Base-by-base conservation (phyloP, 1,140 invertebrate species). In the Drosophila sucinea region DNA sequence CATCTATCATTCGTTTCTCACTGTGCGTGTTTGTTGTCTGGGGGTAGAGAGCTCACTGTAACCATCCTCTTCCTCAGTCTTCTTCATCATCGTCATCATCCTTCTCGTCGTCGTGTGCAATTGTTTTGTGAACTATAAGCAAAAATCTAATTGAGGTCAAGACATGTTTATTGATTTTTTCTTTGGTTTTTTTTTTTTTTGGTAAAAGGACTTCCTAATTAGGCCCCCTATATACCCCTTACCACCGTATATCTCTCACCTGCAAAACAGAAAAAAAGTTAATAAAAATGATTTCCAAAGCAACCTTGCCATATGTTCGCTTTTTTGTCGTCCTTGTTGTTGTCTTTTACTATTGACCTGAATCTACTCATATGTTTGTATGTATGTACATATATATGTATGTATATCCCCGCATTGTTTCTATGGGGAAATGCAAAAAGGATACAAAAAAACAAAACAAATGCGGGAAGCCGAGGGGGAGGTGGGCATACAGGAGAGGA, bases 141-240 rank as follows among this genome's bases (percentile, higher is more conserved):
- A 51, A 51, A 51, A 51, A 51, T 51, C 44, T 51, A 51, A 51
- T 51, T 51, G 44, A 51, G 44, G 44, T 51, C 44, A 51, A 51
- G 44, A 51, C 44, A 51, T 51, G 44, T 51, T 51, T 51, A 51
- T 51, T 51, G 44, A 51, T 51, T 51, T 51, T 51, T 51, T 51
- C 25, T 51, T 51, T 11, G 35, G 23, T 27, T 51, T 51, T 25
- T 51, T 51, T 51, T 51, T 51, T 51, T 51, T 51, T 27, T 25
- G 44, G 44, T 51, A 51, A 51, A 51, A 51, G 44, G 44, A 51
- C 44, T 51, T 51, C 44, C 44, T 51, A 51, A 51, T 51, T 51
- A 51, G 44, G 27, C 44, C 44, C n/a, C 10, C 10, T 11, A 0
- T 38, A 38, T 8, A 38, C 41, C 44, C 23, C 25, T 51, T 0